Base-by-base conservation (phyloP, 2,113 vertebrate species). In the Regulus satrapa region DNA sequence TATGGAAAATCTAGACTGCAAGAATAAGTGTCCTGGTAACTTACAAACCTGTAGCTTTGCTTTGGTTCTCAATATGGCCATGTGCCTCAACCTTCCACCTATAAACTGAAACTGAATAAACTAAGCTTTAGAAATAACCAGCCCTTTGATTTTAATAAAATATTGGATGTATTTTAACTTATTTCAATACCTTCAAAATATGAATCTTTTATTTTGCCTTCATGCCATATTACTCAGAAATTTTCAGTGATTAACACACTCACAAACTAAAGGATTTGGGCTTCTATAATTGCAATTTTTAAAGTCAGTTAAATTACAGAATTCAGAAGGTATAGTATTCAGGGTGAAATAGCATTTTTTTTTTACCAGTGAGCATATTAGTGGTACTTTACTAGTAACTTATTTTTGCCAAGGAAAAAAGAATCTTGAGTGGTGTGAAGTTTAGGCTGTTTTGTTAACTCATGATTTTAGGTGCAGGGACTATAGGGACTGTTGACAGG, bases 391-490 rank as follows among this genome's bases (percentile, higher is more conserved):
- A 45, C 29, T n/a, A 17, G 4, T 69, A 82, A 56, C 85, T 79
- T 84, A 41, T 46, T 81, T 78, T 41, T 94, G 36, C 90, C 85
- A 91, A 88, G 41, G 11, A 46, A 61, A 69, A 80, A 49, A 48
- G n/a, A 66, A 2, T 93, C 36, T 76, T 73, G 46, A 96, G 38
- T 61, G 21, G 55, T 85, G 51, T 95, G 77, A 95, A 89, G 79
- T 88, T 89, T 75, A 92, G 87, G 36, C 43, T 94, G n/a, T 59
- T 96, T 85, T 73, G 54, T 94, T 94, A 97, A 92, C 34, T 49
- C 62, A 31, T 51, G 77, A 69, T 92, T 96, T 91, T 91, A 59
- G 43, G 67, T 95, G 92, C 80, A 89, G 51, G 28, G 31, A 45
- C 43, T 74, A n/a, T 41, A 89, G 51, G 28, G 31, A 45, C 43